Conservation (phyloP, 2,797 vertebrate genomes). For the Syngnathus rostellatus region DNA sequence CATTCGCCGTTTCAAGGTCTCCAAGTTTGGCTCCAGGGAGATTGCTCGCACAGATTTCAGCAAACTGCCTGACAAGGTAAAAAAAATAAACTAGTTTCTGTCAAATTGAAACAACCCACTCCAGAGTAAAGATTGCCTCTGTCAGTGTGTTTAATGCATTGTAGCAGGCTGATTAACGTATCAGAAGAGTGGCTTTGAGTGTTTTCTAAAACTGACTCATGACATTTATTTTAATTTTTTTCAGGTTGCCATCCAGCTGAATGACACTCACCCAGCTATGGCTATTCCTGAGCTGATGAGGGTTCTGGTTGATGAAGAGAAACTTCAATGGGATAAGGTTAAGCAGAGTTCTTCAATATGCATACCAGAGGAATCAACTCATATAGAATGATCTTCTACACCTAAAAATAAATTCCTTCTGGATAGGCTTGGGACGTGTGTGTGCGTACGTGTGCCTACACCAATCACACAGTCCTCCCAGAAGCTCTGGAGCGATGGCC, state of each 20-base stretch:
- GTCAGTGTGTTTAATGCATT: slow-evolving; percentile 29
- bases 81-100: slow-evolving; percentile 33
- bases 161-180: slow-evolving; percentile 16
- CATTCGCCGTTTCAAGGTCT: slow-evolving; percentile 93
- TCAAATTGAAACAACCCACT: slow-evolving; percentile 30
- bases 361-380: not conserved
- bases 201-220: slow-evolving; percentile 4
- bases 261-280: slow-evolving; percentile 94
- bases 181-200: slow-evolving; percentile 9
- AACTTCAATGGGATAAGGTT: slow-evolving; percentile 83
- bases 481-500: slow-evolving; percentile 97
- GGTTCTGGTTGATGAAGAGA: slow-evolving; percentile 89
- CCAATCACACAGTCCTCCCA: slow-evolving; percentile 94
- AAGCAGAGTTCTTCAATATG: slow-evolving; percentile 15
- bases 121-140: slow-evolving; percentile 30
- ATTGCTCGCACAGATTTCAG: slow-evolving; percentile 85
- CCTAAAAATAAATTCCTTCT: not conserved
- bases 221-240: not conserved
- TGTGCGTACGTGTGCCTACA: slow-evolving; percentile 86
- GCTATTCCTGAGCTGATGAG: slow-evolving; percentile 95
- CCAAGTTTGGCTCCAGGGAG: slow-evolving; percentile 92
- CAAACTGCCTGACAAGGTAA: slow-evolving; percentile 88
- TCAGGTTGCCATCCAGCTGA: slow-evolving; percentile 96
- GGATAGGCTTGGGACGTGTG: slow-evolving; percentile 91
- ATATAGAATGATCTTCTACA: not conserved